Evolutionary conservation across 2,113 vertebrate species (phyloP).

Genomic region (Pogona vitticeps): DNA sequence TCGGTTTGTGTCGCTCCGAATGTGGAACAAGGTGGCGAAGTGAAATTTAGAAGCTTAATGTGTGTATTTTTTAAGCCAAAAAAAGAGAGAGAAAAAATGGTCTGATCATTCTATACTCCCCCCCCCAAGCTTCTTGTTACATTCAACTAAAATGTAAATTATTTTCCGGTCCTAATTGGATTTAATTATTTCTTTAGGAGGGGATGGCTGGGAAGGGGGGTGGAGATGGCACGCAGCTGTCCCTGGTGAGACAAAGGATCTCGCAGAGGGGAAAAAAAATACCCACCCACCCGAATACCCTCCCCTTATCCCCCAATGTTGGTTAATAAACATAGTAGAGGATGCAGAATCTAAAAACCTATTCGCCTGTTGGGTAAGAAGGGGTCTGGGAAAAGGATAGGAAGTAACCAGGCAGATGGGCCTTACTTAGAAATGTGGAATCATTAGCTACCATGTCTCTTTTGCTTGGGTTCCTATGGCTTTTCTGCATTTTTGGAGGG

Average conservation of each 20-base stretch:
- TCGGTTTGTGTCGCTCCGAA: slow-evolving; percentile 49
- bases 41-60: slow-evolving; percentile 59
- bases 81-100: not conserved
- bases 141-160: slow-evolving; percentile 82
- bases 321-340: slow-evolving; percentile 39
- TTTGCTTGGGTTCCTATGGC: not conserved
- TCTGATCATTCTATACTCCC: not conserved
- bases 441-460: not conserved
- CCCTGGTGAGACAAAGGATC: slow-evolving; percentile 70
- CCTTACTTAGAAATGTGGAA: slow-evolving; percentile 1
- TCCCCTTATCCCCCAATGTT: slow-evolving; percentile 53
- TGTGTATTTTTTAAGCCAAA: not conserved
- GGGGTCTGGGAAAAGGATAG: slow-evolving; percentile 48
- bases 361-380: slow-evolving; percentile 24
- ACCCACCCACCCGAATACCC: slow-evolving; percentile 17
- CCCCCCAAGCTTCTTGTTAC: slow-evolving; percentile 48
- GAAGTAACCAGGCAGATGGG: slow-evolving; percentile 34
- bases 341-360: slow-evolving; percentile 48
- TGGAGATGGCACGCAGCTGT: slow-evolving; percentile 70
- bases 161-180: slow-evolving; percentile 81
- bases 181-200: slow-evolving; percentile 78
- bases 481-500: not conserved
- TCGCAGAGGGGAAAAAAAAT: slow-evolving; percentile 37
- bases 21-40: slow-evolving; percentile 68
- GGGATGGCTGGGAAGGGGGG: slow-evolving; percentile 65